Percentiles rank a stretch among this genome's conserved stretches.
phyloP scores from a whole-genome alignment of 2,797 vertebrate genomes.

The Sebastes taczanowskii region DNA sequence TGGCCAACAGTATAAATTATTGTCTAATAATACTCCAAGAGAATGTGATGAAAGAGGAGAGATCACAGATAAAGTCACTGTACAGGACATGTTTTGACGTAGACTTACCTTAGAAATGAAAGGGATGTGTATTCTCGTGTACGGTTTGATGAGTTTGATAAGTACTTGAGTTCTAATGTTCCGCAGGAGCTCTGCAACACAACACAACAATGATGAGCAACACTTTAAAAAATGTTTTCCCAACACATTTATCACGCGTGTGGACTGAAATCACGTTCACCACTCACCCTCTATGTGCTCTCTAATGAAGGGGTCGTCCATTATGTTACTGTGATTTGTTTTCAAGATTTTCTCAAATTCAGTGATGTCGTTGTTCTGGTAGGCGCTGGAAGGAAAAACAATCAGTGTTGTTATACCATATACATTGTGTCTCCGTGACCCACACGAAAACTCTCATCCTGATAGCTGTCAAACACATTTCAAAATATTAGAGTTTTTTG shows the following conservation, averaged over 20 bases:
- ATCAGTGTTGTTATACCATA: constrained; percentile 31
- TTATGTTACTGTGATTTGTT: constrained; percentile 99
- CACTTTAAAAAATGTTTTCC: neutral
- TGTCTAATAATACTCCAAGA: neutral
- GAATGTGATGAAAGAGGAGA: neutral
- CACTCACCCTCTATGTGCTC: constrained; percentile 98
- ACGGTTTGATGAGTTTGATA: constrained; percentile 99
- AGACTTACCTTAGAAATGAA: constrained; percentile 98
- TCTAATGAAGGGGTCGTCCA: constrained; percentile 99
- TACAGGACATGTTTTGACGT: neutral
- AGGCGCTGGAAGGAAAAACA: constrained; percentile 87
- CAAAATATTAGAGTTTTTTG: constrained; percentile 30
- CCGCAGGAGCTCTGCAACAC: constrained; percentile 93
- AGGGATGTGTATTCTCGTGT: constrained; percentile 99
- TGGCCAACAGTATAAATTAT: neutral
- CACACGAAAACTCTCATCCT: constrained; percentile 29
- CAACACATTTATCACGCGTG: constrained; percentile 10
- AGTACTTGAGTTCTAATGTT: constrained; percentile 99
- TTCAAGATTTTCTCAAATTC: constrained; percentile 99
- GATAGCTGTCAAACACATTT: constrained; percentile 37
- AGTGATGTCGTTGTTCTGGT: constrained; percentile 99
- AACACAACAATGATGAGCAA: constrained; percentile 32
- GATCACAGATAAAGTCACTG: neutral
- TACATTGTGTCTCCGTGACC: constrained; percentile 57
- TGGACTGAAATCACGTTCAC: constrained; percentile 6